Conservation (phyloP, 2,113 vertebrate species). For the Cyphomyrus plagiostoma region DNA sequence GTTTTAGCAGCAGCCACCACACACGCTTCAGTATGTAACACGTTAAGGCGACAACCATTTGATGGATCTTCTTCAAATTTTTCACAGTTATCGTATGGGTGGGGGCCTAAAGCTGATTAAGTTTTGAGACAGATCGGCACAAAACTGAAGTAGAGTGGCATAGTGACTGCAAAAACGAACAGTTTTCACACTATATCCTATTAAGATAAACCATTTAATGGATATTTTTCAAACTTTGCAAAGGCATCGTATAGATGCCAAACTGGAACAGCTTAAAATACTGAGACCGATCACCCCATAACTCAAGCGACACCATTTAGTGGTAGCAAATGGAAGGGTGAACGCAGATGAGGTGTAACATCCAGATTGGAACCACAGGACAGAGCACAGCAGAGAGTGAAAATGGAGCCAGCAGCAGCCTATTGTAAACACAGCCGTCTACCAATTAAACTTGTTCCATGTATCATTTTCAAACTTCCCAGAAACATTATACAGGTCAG, state of each 20-base stretch:
- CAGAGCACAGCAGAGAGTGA: background rate
- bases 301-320: background rate
- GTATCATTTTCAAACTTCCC: background rate
- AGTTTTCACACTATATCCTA: background rate
- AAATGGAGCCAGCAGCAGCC: background rate
- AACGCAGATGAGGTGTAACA: background rate
- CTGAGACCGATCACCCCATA: background rate
- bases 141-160: background rate
- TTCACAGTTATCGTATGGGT: background rate
- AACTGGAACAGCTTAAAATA: background rate
- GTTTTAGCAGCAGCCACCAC: background rate
- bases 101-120: background rate
- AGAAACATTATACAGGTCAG: background rate
- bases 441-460: background rate
- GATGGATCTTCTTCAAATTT: background rate
- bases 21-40: background rate
- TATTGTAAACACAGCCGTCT: background rate
- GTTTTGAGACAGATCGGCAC: background rate
- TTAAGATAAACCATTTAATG: background rate
- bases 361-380: background rate
- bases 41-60: background rate
- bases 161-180: background rate
- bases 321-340: background rate
- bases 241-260: background rate
- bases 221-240: background rate